Evolutionary conservation across 2,888 invertebrate genomes (phyloP), one percentile per base, ranked within the genome.

Genomic region (Andrena marginata): DNA sequence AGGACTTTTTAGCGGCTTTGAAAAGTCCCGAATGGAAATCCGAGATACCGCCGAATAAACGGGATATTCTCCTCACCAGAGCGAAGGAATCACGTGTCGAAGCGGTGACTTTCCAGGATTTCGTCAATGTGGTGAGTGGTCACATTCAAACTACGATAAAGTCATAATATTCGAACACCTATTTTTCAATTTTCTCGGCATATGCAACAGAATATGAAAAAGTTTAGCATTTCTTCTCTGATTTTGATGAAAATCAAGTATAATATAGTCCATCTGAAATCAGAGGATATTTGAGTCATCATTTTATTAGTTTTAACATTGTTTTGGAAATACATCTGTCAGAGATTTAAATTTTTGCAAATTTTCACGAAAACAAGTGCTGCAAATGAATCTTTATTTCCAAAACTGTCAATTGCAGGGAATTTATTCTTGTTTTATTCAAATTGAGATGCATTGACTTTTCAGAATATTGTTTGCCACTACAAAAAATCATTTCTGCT

Each of bases 61-160:
- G 96, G 88, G 97, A 97, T 94, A 96, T 96, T 89, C 94, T 94
- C 80, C 81, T 91, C 42, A 82, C 89, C 23, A 89, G 93, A 64
- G 92, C 91, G 8, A 93, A 92, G 68, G 93, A 94, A 78, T 90
- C 90, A 20, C 90, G 87, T 35, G 90, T 89, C 88, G 96, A 97
- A 79, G 97, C 98, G 79, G 97, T 98, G 90, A 98, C 98, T 54
- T 98, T 98, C 95, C 98, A 98, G 95, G 98, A 98, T 93, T 98
- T 98, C 94, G 97, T 98, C 89, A 98, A 98, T 95, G 97, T 98
- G 96, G 98, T 98, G 94, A 98, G 98, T 97, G 6, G 23, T 54
- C 13, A 6, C n/a, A 29, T 26, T 48, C 23, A 23, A 23, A 33
- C 42, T 63, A 42, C 48, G 23, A 64, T 56, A 2, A n/a, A 23